Evolutionary conservation across 2,113 vertebrate genomes (phyloP), one percentile per base, ranked within the genome.

Genomic region (Taxidea taxus): DNA sequence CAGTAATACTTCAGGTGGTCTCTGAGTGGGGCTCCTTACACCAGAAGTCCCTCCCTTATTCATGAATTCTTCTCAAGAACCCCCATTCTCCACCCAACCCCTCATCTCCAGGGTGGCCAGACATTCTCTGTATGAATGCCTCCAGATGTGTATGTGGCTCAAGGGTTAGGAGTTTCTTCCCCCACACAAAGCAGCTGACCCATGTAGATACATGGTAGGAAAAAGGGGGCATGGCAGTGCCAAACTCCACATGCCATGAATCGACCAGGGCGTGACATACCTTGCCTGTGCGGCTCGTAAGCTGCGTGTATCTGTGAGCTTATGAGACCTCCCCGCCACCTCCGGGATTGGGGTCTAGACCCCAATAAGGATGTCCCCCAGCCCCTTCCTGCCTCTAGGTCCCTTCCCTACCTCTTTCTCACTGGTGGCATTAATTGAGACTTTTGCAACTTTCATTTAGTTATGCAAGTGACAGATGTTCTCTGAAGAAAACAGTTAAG

Each of bases 141-240:
- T 37, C 37, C 14, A 4, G n/a, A 78, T 47, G 39, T 44, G 42
- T 15, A 20, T 9, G n/a, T 51, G 39, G 21, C n/a, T 77, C 49
- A 14, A 34, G 13, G 8, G 60, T 62, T 47, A 2, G 20, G 34
- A 15, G 47, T 74, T 75, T 87, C 80, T 87, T 75, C 10, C 21
- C 42, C 18, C 6, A 21, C 8, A 7, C 25, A 21, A 62, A 74
- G 31, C 42, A 54, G 27, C 75, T 64, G 31, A 47, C 49, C 34
- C 14, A 37, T 1, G 5, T 0, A 51, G 68, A 68, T 1, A 25
- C 7, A 1, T 9, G 25, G 34, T 23, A 4, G 15, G 39, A 29
- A 39, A n/a, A 47, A 39, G 15, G 0, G 20, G 54, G 20, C 54
- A 21, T 21, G 54, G n/a, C 7, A 3, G 37, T 27, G 10, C 39